Evolutionary conservation across 1,140 invertebrate genomes (phyloP).

Genomic region (Rhyacophila brunnea): DNA sequence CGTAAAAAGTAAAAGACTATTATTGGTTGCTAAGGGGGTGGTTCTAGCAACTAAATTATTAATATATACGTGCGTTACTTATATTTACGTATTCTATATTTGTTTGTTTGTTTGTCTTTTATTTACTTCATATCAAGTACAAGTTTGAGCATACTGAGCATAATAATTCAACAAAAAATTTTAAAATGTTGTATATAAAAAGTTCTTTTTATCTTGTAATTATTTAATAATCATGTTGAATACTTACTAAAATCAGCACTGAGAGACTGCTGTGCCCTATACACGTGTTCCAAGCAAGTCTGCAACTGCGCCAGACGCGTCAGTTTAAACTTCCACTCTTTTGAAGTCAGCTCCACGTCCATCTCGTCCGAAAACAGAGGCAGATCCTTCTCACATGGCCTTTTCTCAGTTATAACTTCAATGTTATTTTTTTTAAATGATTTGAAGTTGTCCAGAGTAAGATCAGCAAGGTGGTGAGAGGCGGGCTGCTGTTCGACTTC

Average conservation of each 20-base stretch:
- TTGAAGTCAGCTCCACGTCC: conserved; percentile 43
- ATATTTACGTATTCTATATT: too few species aligned
- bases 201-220: too few species aligned
- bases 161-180: too few species aligned
- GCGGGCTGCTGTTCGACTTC: conserved; percentile 46
- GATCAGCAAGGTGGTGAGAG: conserved; percentile 47
- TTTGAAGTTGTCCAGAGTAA: conserved; percentile 49
- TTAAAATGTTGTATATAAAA: too few species aligned
- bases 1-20: too few species aligned
- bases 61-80: too few species aligned
- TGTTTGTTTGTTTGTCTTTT: too few species aligned
- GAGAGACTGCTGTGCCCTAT: conserved; percentile 44
- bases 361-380: conserved; percentile 50
- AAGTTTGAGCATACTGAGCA: too few species aligned
- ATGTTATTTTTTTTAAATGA: conserved; percentile 50
- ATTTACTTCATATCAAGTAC: too few species aligned
- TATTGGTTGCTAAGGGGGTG: too few species aligned
- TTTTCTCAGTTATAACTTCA: conserved; percentile 43
- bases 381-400: conserved; percentile 45
- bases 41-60: too few species aligned
- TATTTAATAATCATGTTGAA: too few species aligned
- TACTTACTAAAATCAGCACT: conserved; percentile 47
- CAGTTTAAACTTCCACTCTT: conserved; percentile 48
- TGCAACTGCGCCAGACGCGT: conserved; percentile 51
- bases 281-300: conserved; percentile 49